Evolutionary conservation across 2,113 vertebrate genomes (phyloP).

Genomic region (Microcebus jonahi): DNA sequence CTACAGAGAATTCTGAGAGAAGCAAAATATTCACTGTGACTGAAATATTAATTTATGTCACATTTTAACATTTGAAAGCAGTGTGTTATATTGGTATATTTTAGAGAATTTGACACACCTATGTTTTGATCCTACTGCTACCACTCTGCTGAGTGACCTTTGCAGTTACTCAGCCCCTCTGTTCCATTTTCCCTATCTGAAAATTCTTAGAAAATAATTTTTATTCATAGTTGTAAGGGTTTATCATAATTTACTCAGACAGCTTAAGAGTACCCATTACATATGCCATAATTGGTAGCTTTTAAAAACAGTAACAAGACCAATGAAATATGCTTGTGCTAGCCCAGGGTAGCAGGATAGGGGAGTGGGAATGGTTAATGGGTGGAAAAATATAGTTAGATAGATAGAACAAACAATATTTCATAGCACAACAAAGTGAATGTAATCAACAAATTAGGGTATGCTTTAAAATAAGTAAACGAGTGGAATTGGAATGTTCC

Average conservation of each 20-base stretch:
- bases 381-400: too few relatives aligned
- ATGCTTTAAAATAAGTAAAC: too few relatives aligned
- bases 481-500: too few relatives aligned
- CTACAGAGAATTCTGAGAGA: neutral
- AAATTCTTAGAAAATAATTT: neutral
- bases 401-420: too few relatives aligned
- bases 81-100: neutral
- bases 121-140: neutral
- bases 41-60: neutral
- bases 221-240: neutral
- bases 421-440: too few relatives aligned
- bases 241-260: neutral
- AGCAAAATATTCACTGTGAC: neutral
- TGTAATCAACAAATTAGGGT: too few relatives aligned
- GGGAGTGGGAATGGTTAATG: too few relatives aligned
- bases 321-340: neutral
- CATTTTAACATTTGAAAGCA: neutral
- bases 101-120: fast-evolving
- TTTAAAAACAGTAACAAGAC: neutral
- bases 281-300: neutral
- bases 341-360: too few relatives aligned
- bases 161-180: neutral
- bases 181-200: neutral
- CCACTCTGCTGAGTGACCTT: neutral
- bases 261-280: neutral